These are phyloP conservation scores for Poecilia velifera DNA, from an alignment of 2,797 vertebrate genomes.

Conservation along the genomic window DNA sequence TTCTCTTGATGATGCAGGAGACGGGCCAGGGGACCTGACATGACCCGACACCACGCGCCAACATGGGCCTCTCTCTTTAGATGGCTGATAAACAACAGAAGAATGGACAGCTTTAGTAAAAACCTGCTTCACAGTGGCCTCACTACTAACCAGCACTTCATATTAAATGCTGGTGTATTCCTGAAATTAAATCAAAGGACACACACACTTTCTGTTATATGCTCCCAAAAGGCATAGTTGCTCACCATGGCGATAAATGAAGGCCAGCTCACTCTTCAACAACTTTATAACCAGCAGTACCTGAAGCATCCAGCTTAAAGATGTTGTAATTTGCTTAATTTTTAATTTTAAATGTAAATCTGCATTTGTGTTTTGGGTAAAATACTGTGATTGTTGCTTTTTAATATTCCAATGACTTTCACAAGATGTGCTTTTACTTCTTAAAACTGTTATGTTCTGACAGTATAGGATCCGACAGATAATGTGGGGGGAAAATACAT, in stretches of 20 bases:
- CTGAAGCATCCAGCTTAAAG: neutral
- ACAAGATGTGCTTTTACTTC: neutral
- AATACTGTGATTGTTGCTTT: neutral
- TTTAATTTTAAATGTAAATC: neutral
- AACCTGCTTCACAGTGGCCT: slow-evolving; percentile 1
- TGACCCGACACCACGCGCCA: slow-evolving; percentile 55
- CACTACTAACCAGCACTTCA: slow-evolving; percentile 21
- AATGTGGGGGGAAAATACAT: too few relatives aligned
- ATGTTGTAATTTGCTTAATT: neutral
- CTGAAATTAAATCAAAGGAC: neutral
- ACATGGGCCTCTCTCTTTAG: slow-evolving; percentile 28
- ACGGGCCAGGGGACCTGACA: slow-evolving; percentile 29
- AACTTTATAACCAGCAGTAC: neutral
- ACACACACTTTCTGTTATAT: neutral
- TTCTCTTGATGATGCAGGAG: slow-evolving; percentile 22
- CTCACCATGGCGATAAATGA: neutral
- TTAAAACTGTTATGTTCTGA: too few relatives aligned
- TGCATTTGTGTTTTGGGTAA: neutral
- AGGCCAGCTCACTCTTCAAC: neutral
- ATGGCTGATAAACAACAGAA: slow-evolving; percentile 32
- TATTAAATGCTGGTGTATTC: slow-evolving; percentile 32
- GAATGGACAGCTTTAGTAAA: neutral
- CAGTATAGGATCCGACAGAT: too few relatives aligned
- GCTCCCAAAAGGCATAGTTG: neutral
- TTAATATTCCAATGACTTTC: neutral